phyloP scores from a whole-genome alignment of 1,140 invertebrate species.

The Acromyrmex charruanus region DNA sequence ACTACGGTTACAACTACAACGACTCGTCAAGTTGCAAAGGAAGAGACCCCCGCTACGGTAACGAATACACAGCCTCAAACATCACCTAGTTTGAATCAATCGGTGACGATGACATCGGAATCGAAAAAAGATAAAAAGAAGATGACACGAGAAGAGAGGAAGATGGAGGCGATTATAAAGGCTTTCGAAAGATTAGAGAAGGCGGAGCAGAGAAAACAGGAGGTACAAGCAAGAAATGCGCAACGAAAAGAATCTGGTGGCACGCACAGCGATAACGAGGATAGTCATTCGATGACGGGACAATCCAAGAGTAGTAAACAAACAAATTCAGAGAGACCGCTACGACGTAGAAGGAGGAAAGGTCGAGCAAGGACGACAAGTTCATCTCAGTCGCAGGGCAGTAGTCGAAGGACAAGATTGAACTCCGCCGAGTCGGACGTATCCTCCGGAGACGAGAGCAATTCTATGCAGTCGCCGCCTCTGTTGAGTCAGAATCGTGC shows the following conservation, averaged over 20 bases:
- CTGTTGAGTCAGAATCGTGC: slow-evolving; percentile 77
- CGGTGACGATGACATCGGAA: slow-evolving; percentile 82
- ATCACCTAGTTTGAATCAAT: slow-evolving; percentile 61
- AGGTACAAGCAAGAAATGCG: slow-evolving; percentile 88
- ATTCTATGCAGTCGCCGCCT: slow-evolving; percentile 86
- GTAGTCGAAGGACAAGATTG: slow-evolving; percentile 88
- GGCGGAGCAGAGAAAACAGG: slow-evolving; percentile 92
- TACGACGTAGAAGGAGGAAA: slow-evolving; percentile 87
- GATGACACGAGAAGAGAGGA: slow-evolving; percentile 97
- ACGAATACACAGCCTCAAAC: slow-evolving; percentile 52
- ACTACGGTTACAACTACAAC: slow-evolving; percentile 53
- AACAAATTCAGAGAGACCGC: slow-evolving; percentile 82
- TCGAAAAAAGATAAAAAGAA: slow-evolving; percentile 88
- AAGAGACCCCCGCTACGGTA: slow-evolving; percentile 59
- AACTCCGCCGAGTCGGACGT: slow-evolving; percentile 92
- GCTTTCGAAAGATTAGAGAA: slow-evolving; percentile 95
- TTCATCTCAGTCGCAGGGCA: slow-evolving; percentile 85
- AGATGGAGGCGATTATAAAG: slow-evolving; percentile 98
- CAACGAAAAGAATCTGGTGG: slow-evolving; percentile 86
- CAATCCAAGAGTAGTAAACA: slow-evolving; percentile 79
- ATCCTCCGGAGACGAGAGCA: slow-evolving; percentile 90
- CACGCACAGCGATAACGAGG: slow-evolving; percentile 86
- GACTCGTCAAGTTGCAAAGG: slow-evolving; percentile 71
- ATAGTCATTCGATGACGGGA: slow-evolving; percentile 76
- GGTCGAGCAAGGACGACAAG: slow-evolving; percentile 89